phyloP scores from a whole-genome alignment of 2,888 invertebrate species.

The Acanthosepion pharaonis region DNA sequence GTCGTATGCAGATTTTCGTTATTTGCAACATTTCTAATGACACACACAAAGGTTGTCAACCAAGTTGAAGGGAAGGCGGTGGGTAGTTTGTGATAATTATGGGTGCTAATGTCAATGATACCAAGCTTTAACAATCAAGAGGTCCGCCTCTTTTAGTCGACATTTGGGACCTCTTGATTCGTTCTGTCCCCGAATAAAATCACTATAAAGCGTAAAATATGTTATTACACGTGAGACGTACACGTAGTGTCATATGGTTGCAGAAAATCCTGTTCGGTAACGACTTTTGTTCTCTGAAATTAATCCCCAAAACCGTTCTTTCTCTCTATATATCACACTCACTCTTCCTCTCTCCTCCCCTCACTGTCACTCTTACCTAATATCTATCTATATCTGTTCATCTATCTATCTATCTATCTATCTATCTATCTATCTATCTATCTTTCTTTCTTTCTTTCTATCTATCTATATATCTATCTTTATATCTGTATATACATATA shows the following conservation, averaged over 20 bases:
- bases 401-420: no score
- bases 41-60: background rate
- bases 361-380: no score
- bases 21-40: background rate
- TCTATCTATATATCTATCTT: no score
- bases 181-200: background rate
- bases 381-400: no score
- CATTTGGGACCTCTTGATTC: slow-evolving; percentile 20
- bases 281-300: background rate
- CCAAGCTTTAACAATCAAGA: background rate
- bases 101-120: background rate
- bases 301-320: background rate
- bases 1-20: background rate
- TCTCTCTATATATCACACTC: background rate
- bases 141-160: slow-evolving; percentile 33
- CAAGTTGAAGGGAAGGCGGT: background rate
- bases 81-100: background rate
- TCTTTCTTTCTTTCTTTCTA: fast-evolving
- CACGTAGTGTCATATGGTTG: background rate
- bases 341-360: no score
- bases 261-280: background rate
- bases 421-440: no score
- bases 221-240: background rate
- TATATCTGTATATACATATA: no score
- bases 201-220: background rate